Percentiles rank a stretch among this genome's conserved stretches.
Evolutionary conservation across 2,888 invertebrate species (phyloP).

Genomic region (Archaeoteleia sp.): DNA sequence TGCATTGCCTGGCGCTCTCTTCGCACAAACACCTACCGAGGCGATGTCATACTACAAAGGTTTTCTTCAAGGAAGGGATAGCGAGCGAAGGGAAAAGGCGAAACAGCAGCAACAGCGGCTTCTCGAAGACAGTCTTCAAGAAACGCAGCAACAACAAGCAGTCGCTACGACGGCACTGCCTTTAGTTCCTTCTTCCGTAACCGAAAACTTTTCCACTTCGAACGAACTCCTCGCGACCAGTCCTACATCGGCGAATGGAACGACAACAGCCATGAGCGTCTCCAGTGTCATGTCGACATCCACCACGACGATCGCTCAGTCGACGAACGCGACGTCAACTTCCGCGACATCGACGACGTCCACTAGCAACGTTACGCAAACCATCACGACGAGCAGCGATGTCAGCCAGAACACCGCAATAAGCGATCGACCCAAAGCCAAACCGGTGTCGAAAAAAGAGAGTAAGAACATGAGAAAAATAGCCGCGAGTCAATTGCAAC

Average conservation of each 20-base stretch:
- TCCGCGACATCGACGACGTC: slow-evolving; percentile 29
- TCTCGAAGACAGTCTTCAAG: slow-evolving; percentile 54
- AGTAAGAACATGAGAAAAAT: slow-evolving; percentile 79
- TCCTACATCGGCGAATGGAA: slow-evolving; percentile 65
- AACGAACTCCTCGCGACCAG: slow-evolving; percentile 39
- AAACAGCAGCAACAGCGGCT: slow-evolving; percentile 65
- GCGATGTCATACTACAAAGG: slow-evolving; percentile 74
- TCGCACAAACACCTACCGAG: slow-evolving; percentile 72
- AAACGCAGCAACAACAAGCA: slow-evolving; percentile 57
- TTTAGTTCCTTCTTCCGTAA: slow-evolving; percentile 57
- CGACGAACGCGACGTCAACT: slow-evolving; percentile 3
- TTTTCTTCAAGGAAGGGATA: slow-evolving; percentile 69
- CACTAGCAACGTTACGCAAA: slow-evolving; percentile 62
- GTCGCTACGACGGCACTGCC: slow-evolving; percentile 59
- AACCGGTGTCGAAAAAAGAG: slow-evolving; percentile 87
- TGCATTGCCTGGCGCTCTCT: slow-evolving; percentile 73
- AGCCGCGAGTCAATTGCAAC: slow-evolving; percentile 62
- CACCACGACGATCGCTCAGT: neutral
- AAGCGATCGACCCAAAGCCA: slow-evolving; percentile 89
- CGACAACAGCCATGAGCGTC: slow-evolving; percentile 71
- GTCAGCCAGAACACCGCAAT: slow-evolving; percentile 84
- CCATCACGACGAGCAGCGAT: slow-evolving; percentile 77
- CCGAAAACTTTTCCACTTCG: slow-evolving; percentile 61
- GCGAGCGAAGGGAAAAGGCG: slow-evolving; percentile 56
- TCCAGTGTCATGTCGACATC: slow-evolving; percentile 66